Conservation (phyloP, 2,113 vertebrate genomes). For the Sinocyclocheilus rhinocerous region DNA sequence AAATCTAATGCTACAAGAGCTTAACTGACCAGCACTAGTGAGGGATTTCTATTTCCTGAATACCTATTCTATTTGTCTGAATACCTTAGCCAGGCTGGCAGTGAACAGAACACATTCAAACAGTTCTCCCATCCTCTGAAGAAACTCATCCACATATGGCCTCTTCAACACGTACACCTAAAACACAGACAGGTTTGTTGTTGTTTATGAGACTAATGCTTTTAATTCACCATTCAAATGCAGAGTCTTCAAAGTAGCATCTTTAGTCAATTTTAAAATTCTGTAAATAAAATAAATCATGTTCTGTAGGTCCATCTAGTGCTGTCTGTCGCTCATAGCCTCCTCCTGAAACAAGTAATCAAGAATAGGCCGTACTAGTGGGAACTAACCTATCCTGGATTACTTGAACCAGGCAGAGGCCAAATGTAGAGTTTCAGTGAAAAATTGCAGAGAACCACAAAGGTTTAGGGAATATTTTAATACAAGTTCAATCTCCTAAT, state of each 20-base stretch:
- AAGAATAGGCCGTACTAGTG: slow-evolving; percentile 83
- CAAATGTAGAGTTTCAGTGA: slow-evolving; percentile 22
- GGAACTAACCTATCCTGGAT: slow-evolving; percentile 91
- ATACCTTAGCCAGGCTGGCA: slow-evolving; percentile 80
- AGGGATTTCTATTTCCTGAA: background rate
- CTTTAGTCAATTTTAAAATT: background rate
- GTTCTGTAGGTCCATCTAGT: slow-evolving; percentile 31
- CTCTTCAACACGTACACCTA: slow-evolving; percentile 77
- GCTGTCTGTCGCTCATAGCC: slow-evolving; percentile 45
- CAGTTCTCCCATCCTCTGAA: slow-evolving; percentile 76
- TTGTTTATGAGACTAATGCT: background rate
- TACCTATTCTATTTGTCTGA: background rate
- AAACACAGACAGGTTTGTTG: background rate
- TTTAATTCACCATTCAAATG: background rate
- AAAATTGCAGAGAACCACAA: background rate
- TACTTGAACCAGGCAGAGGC: slow-evolving; percentile 85
- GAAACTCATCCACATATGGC: slow-evolving; percentile 78
- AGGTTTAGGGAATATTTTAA: background rate
- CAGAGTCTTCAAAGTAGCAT: background rate
- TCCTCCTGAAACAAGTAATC: slow-evolving; percentile 86
- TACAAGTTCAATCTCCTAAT: background rate
- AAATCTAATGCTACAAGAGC: too few species aligned
- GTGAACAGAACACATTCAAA: slow-evolving; percentile 79
- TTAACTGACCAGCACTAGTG: background rate
- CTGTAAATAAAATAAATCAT: background rate